These are phyloP conservation scores for Columbina picui DNA, from an alignment of 2,113 vertebrate genomes.

Conservation along the genomic window DNA sequence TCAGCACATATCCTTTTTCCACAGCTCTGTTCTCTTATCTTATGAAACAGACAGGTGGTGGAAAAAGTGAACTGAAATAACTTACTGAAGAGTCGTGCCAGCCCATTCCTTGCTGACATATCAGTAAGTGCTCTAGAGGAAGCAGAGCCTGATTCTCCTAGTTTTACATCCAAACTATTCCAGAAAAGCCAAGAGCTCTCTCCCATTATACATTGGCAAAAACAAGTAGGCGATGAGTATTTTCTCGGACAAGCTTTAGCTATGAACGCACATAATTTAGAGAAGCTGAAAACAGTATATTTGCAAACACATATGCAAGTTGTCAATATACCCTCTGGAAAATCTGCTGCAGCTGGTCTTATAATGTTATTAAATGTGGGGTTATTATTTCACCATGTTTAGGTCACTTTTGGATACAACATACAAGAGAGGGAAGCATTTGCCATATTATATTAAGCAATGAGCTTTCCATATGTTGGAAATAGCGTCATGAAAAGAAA, in stretches of 20 bases:
- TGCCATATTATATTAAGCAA: not conserved
- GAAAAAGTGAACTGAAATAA: not conserved
- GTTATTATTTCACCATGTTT: slow-evolving; percentile 49
- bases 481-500: slow-evolving; percentile 7
- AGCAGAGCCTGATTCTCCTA: not conserved
- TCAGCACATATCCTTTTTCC: not conserved
- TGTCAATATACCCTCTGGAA: slow-evolving; percentile 17
- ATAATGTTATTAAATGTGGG: not conserved
- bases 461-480: slow-evolving; percentile 49
- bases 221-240: not conserved
- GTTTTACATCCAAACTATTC: not conserved
- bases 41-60: not conserved
- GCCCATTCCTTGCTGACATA: not conserved
- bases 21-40: not conserved
- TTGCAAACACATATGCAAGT: slow-evolving; percentile 12
- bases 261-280: not conserved
- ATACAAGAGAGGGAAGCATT: not conserved
- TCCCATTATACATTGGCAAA: not conserved
- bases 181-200: not conserved
- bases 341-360: slow-evolving; percentile 32
- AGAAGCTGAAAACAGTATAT: not conserved
- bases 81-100: not conserved
- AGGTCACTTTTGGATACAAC: slow-evolving; percentile 51
- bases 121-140: not conserved
- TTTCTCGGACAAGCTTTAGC: not conserved